Base-by-base conservation (phyloP, 2,888 invertebrate genomes). In the Hesperia comma region DNA sequence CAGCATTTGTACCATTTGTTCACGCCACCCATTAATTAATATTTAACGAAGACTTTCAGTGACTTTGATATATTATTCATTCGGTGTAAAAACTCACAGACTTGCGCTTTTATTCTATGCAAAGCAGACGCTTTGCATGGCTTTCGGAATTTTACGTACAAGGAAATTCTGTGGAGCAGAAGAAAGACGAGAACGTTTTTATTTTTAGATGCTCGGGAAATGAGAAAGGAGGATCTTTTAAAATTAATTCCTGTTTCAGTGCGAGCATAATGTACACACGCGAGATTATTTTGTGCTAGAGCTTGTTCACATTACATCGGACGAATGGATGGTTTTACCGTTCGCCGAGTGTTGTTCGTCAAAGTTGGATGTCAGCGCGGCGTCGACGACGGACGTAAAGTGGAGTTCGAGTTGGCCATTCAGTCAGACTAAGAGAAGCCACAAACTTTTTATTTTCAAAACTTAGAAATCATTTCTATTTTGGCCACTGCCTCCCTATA, bases 61-160 rank as follows among this genome's bases (percentile, higher is more conserved):
- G 60, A 66, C 58, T 66, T 64, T 66, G 64, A 66, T 54, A 58
- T 60, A 66, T 66, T 66, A 60, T 63, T 63, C 62, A 63, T 66
- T 66, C 33, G 53, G 58, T 60, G 17, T 53, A 58, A 66, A 58
- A 43, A 51, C 21, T 37, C 58, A 14, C 55, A 19, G 53, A 54
- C 51, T 54, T 60, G 43, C 41, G 58, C 57, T 60, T 53, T 60
- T 58, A 64, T 58, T 51, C 40, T 51, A 64, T 64, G 64, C 51
- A 43, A 58, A 64, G 58, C 53, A 53, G 57, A 58, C 33, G 57
- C 63, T 57, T 51, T 57, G 49, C 40, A 49, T 21, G 19, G 33
- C 19, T n/a, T 14, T 21, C 21, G 21, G 26, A 54, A 53, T 64
- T 40, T 33, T 19, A 10, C 7, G 10, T 53, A n/a, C 26, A 46